A percentile compares a stretch with the other conserved stretches of the same genome.
Conservation (phyloP, 2,797 vertebrate species). For the Myiothlypis chrysogaster region DNA sequence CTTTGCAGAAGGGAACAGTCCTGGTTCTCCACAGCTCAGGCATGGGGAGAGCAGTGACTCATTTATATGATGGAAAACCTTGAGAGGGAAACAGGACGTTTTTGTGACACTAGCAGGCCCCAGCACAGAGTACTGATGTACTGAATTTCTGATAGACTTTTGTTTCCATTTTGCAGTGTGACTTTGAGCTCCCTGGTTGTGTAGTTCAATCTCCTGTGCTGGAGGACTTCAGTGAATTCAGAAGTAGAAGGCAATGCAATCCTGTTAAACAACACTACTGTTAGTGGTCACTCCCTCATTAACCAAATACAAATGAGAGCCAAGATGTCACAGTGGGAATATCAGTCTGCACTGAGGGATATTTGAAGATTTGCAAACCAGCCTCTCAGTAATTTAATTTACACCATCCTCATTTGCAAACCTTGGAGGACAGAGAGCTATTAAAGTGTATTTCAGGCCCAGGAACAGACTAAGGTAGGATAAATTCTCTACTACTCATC, state of each 20-base stretch:
- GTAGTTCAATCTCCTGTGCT: not conserved
- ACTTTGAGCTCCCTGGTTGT: not conserved
- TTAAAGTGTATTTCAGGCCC: not conserved
- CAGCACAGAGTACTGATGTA: not conserved
- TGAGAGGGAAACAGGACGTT: slow-evolving; percentile 6
- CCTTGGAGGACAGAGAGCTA: not conserved
- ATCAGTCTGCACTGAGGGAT: not conserved
- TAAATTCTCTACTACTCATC: not conserved
- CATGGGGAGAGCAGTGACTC: not conserved
- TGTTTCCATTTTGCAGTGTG: slow-evolving; percentile 16
- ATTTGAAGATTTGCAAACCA: not conserved
- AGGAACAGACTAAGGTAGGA: not conserved
- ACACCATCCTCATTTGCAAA: not conserved
- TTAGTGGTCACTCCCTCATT: not conserved
- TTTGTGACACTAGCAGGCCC: not conserved
- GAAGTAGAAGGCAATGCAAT: not conserved
- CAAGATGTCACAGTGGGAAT: not conserved
- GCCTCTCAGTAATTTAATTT: not conserved
- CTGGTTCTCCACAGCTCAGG: not conserved
- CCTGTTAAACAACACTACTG: not conserved
- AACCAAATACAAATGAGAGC: not conserved
- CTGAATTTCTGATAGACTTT: slow-evolving; percentile 35
- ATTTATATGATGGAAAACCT: slow-evolving; percentile 46
- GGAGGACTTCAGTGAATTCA: not conserved
- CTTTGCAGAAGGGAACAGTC: not conserved